Conservation (phyloP, 1,140 invertebrate species). For the Mercenaria mercenaria region DNA sequence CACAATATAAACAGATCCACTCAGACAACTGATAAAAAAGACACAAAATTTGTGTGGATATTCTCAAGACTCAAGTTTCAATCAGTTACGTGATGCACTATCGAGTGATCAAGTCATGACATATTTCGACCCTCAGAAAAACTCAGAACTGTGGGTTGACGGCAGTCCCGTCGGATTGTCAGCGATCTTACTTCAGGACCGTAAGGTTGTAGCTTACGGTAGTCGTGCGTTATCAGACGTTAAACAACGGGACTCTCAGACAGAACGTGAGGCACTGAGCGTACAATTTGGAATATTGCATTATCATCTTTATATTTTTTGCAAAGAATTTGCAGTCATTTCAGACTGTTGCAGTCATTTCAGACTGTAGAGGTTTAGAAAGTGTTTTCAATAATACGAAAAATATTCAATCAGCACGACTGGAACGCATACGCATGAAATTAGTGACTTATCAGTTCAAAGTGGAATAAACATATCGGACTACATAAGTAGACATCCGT, state of each 20-base stretch:
- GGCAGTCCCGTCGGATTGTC: slow-evolving; percentile 82
- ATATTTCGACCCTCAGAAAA: slow-evolving; percentile 65
- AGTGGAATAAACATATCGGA: slow-evolving; percentile 64
- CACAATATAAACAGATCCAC: not conserved
- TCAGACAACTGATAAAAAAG: not conserved
- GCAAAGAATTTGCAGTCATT: slow-evolving; percentile 74
- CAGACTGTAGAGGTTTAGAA: too few relatives aligned
- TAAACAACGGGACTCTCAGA: slow-evolving; percentile 82
- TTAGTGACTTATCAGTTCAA: slow-evolving; percentile 45
- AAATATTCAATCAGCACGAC: slow-evolving; percentile 29
- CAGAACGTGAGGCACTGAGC: slow-evolving; percentile 84
- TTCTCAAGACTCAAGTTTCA: slow-evolving; percentile 21
- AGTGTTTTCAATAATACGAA: slow-evolving; percentile 48
- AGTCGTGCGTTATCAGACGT: slow-evolving; percentile 79
- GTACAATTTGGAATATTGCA: slow-evolving; percentile 78
- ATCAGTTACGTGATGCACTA: not conserved
- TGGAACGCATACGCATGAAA: slow-evolving; percentile 63
- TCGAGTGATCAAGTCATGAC: not conserved
- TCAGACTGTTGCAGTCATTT: slow-evolving; percentile 80
- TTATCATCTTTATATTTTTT: slow-evolving; percentile 72
- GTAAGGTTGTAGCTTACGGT: slow-evolving; percentile 80
- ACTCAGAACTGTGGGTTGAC: slow-evolving; percentile 72
- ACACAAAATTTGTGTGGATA: not conserved
- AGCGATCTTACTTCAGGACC: slow-evolving; percentile 79
- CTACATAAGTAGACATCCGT: slow-evolving; percentile 63